phyloP scores from a whole-genome alignment of 2,888 invertebrate genomes.

The Acrobasis consociella region DNA sequence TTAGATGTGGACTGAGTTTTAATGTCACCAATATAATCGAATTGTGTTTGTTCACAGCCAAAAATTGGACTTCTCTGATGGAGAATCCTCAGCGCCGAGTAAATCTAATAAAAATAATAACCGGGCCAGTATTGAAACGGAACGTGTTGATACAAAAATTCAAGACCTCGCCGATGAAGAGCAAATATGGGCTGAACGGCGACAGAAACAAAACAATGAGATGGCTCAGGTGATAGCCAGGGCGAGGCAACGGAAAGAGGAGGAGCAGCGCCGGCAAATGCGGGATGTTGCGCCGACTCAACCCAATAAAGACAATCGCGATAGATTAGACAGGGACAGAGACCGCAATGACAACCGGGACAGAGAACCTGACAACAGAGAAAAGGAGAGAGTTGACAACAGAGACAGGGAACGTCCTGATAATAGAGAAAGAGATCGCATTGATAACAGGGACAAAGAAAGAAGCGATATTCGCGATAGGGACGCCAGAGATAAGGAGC shows the following conservation, averaged over 20 bases:
- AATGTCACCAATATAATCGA: not conserved
- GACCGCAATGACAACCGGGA: conserved; percentile 63
- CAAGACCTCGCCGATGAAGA: conserved; percentile 72
- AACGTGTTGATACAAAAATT: conserved; percentile 64
- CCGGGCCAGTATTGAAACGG: conserved; percentile 61
- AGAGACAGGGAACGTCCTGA: conserved; percentile 51
- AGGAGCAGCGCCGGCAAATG: conserved; percentile 90
- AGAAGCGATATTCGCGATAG: conserved; percentile 48
- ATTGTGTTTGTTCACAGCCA: conserved; percentile 81
- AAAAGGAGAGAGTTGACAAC: conserved; percentile 51
- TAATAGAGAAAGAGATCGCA: conserved; percentile 58
- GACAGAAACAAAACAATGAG: conserved; percentile 86
- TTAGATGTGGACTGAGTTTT: no score
- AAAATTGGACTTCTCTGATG: conserved; percentile 97
- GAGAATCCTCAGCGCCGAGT: conserved; percentile 83
- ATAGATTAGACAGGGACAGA: conserved; percentile 49
- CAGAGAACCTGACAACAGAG: conserved; percentile 51
- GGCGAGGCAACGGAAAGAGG: conserved; percentile 92
- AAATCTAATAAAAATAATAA: conserved; percentile 60
- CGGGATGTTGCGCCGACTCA: conserved; percentile 58
- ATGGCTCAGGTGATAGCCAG: conserved; percentile 91
- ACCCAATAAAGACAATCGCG: conserved; percentile 52
- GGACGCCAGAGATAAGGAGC: conserved; percentile 47
- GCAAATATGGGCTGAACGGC: conserved; percentile 87
- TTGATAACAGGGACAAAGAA: conserved; percentile 66